Base-by-base conservation (phyloP, 2,888 invertebrate genomes). In the Erynnis tages region DNA sequence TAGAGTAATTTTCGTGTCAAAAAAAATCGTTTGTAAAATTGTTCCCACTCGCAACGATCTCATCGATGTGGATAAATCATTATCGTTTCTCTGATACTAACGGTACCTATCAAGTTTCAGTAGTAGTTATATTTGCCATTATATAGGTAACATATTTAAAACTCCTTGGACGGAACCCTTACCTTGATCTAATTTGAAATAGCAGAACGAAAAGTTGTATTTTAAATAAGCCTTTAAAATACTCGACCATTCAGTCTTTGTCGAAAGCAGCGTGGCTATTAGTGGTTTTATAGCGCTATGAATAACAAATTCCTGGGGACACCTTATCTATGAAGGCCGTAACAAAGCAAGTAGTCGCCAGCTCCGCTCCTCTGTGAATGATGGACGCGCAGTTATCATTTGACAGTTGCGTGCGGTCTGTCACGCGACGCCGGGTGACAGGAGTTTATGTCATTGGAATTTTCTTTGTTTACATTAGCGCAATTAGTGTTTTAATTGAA, bases 361-460 rank as follows among this genome's bases (percentile, higher is more conserved):
- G 64, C 65, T 80, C 78, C 79, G 82, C 85, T 84, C 76, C 74
- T 78, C 61, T 61, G 63, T 65, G 84, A 88, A 87, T 88, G 88
- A 89, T 88, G 84, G 87, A 86, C 85, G 67, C 79, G 67, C 73
- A 82, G 86, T 89, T 89, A 89, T 89, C 88, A 87, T 88, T 88
- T 89, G 88, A 89, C 88, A 88, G 85, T 67, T 85, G 87, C 87
- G 88, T 87, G 66, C 58, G 37, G 56, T 37, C 48, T 60, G 87
- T 83, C 88, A 87, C 88, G 88, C 87, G 73, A 86, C 67, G 63
- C n/a, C n/a, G n/a, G n/a, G n/a, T n/a, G n/a, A n/a, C n/a, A n/a
- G n/a, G n/a, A n/a, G n/a, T n/a, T n/a, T n/a, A n/a, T n/a, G n/a
- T n/a, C n/a, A n/a, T n/a, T n/a, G n/a, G n/a, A n/a, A n/a, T n/a